These are phyloP conservation scores for Pyralis farinalis DNA, from an alignment of 2,888 invertebrate genomes.

Conservation along the genomic window DNA sequence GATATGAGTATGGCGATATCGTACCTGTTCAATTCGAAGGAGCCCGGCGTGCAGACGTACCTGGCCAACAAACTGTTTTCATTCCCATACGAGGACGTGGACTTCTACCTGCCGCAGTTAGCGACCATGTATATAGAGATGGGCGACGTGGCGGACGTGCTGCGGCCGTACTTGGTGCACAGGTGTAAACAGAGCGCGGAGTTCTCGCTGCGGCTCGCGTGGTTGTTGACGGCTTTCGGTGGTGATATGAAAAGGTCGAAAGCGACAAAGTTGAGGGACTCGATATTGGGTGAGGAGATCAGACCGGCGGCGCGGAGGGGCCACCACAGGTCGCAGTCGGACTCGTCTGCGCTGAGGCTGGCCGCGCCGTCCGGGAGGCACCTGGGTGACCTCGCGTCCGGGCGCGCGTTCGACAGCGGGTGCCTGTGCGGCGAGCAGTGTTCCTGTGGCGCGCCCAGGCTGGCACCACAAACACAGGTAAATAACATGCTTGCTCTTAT, in stretches of 20 bases:
- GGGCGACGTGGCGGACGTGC: slow-evolving; percentile 95
- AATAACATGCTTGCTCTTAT: no score
- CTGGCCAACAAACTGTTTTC: slow-evolving; percentile 98
- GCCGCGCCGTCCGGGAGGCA: slow-evolving; percentile 83
- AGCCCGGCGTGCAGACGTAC: slow-evolving; percentile 98
- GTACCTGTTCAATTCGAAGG: slow-evolving; percentile 98
- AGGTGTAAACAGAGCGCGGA: slow-evolving; percentile 95
- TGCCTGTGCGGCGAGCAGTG: slow-evolving; percentile 94
- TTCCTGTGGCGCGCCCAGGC: slow-evolving; percentile 71
- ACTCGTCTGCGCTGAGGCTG: slow-evolving; percentile 86
- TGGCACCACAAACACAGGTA: slow-evolving; percentile 74
- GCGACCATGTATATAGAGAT: slow-evolving; percentile 99
- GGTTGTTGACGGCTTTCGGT: slow-evolving; percentile 97
- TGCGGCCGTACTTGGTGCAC: slow-evolving; percentile 71
- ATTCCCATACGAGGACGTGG: slow-evolving; percentile 94
- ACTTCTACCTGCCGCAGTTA: slow-evolving; percentile 98
- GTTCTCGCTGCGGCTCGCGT: slow-evolving; percentile 97
- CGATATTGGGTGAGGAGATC: slow-evolving; percentile 70
- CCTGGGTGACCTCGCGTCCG: slow-evolving; percentile 95
- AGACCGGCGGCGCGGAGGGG: slow-evolving; percentile 68
- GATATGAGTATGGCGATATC: slow-evolving; percentile 99
- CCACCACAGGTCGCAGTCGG: slow-evolving; percentile 87
- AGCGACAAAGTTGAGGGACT: slow-evolving; percentile 63
- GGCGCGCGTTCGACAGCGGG: slow-evolving; percentile 97
- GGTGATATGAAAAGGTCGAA: slow-evolving; percentile 78